Evolutionary conservation across 2,113 vertebrate genomes (phyloP), one percentile per base, ranked within the genome.

Genomic region (Hyla sarda): DNA sequence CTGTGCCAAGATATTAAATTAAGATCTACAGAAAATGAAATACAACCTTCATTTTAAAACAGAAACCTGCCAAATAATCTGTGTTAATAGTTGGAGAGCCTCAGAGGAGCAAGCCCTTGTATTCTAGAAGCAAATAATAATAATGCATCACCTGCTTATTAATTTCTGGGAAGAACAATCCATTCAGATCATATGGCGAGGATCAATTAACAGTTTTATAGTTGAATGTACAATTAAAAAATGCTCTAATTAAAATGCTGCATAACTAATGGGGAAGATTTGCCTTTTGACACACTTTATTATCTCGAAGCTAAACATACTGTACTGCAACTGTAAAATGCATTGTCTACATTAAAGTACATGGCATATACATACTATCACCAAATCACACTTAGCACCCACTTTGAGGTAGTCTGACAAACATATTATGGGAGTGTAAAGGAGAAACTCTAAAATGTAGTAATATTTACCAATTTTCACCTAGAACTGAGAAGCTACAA

Each of bases 161-260:
- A 86, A 86, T 72, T 60, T 80, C 62, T 71, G 45, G 34, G 69
- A n/a, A 80, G 62, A 79, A 77, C 74, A 58, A 67, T 72, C 32
- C 23, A 86, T 62, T 34, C 75, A 45, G 56, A 48, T 86, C 48
- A 16, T 86, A 54, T 37, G 52, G 23, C 52, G 74, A 60, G n/a
- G 60, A 86, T 72, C 76, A 80, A 58, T 80, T 80, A 86, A 71
- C 32, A 71, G 62, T 79, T 80, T 67, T 58, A 16, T 41, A 58
- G 37, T 80, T 67, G 10, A 34, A 25, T 82, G 19, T 32, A 34
- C n/a, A 75, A 71, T 72, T n/a, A 69, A 41, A 69, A 82, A 69
- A 45, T 54, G 67, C 19, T 45, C 50, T 67, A 85, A 58, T 58
- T 32, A 79, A 78, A 32, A 79, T 76, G 12, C 41, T 45, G 19